Evolutionary conservation across 30 jellyfish, hydroid and myxozoan species (phyloP).

Genomic region (Aurelia sp.): DNA sequence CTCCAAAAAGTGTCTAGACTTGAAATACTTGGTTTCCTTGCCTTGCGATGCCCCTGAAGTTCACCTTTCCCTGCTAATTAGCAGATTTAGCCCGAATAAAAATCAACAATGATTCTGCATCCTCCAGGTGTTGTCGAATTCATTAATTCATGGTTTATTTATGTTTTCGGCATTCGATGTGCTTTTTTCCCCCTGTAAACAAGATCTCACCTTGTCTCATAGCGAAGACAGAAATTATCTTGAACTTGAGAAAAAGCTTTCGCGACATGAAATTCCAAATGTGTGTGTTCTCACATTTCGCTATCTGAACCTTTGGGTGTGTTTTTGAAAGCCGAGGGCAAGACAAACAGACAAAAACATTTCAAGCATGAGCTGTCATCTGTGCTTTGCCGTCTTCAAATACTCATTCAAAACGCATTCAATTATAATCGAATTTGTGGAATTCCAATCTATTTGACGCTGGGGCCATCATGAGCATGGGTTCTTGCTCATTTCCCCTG

Average conservation of each 20-base stretch:
- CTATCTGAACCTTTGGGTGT: conserved; percentile 53
- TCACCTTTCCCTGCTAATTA: conserved; percentile 46
- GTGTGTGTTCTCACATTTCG: conserved; percentile 1
- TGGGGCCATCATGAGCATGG: background rate
- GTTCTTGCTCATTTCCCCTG: background rate
- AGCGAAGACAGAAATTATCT: too few species aligned
- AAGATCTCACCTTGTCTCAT: too few species aligned
- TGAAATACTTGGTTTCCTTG: background rate
- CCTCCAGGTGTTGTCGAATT: too few species aligned
- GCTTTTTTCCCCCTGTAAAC: too few species aligned
- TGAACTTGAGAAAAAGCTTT: too few species aligned
- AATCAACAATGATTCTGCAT: too few species aligned
- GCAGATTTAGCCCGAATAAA: too few species aligned
- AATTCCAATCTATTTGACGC: conserved; percentile 34
- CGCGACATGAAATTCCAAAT: too few species aligned
- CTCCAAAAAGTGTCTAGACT: too few species aligned
- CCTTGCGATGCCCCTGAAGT: conserved; percentile 11
- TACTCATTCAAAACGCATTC: conserved; percentile 44
- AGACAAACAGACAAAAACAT: conserved; percentile 43
- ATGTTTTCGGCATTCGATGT: too few species aligned
- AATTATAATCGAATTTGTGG: conserved; percentile 2
- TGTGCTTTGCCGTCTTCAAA: conserved; percentile 19
- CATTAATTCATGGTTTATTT: too few species aligned
- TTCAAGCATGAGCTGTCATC: conserved; percentile 79
- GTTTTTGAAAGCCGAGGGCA: conserved; percentile 28